Evolutionary conservation across 2,797 vertebrate genomes (phyloP), one percentile per base, ranked within the genome.

Genomic region (Artibeus jamaicensis): DNA sequence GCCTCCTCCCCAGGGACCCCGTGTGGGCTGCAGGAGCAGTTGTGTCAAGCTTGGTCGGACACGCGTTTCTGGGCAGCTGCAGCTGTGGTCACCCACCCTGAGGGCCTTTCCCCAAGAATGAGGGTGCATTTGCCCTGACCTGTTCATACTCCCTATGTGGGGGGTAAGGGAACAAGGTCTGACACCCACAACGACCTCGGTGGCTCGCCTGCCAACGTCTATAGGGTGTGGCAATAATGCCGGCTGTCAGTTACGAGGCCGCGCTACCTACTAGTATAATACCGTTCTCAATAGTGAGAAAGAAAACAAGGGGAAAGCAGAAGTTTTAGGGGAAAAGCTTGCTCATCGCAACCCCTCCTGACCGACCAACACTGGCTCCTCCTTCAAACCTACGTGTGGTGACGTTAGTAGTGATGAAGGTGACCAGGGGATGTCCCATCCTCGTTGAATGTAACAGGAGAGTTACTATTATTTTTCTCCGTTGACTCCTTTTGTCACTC

Each of bases 11-110:
- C 32, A 42, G 67, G 65, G 50, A 29, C 18, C 26, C 14, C 10
- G 18, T 16, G 14, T 0, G 2, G 62, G 48, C 39, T 9, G 0
- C 1, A 2, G 0, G 14, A 44, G 65, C 53, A 12, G 24, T 2
- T 19, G 18, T 37, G 29, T 44, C n/a, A 14, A 42, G n/a, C 6
- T 19, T 42, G 42, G 21, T 9, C 5, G 44, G 37, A 50, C 10
- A n/a, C 0, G 5, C 32, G 2, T 22, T 53, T 65, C 65, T 44
- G 5, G 2, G 53, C 62, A 73, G 44, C 7, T 5, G 22, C 3
- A 6, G 14, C 81, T 24, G 22, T 15, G 39, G 12, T 34, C 65
- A 2, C 19, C 11, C 29, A 19, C 67, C 53, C 10, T 15, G 34
- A 0, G 32, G 50, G 21, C 3, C 16, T 48, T 48, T 85, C 50